Conservation (phyloP, 2,113 vertebrate genomes). For the Callospermophilus lateralis region DNA sequence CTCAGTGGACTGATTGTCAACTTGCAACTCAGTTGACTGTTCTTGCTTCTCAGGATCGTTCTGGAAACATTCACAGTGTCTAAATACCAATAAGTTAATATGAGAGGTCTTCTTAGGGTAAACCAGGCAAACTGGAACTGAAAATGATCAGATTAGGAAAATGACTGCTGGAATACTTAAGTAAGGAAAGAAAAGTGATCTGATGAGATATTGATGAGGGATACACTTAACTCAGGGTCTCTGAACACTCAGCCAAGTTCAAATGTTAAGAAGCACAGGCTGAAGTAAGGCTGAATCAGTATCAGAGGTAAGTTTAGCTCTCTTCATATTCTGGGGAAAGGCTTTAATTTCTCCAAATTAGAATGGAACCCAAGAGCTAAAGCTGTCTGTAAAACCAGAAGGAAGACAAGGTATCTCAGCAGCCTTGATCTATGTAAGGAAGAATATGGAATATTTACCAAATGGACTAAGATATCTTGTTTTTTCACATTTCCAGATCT, state of each 20-base stretch:
- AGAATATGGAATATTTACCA: not conserved
- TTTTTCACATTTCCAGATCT: not conserved
- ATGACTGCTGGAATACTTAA: not conserved
- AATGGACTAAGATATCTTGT: not conserved
- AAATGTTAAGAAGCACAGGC: not conserved
- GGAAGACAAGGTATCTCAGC: not conserved
- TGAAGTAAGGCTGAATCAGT: not conserved
- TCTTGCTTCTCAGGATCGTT: not conserved
- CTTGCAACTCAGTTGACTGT: not conserved
- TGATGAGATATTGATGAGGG: not conserved
- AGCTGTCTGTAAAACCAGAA: not conserved
- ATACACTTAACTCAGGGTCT: not conserved
- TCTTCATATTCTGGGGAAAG: not conserved
- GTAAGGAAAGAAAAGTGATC: constrained; percentile 27
- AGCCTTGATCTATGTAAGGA: not conserved
- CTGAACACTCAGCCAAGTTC: not conserved
- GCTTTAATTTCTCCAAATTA: not conserved
- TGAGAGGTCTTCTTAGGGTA: not conserved
- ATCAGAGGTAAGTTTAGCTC: not conserved
- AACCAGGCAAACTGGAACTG: not conserved
- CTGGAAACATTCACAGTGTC: not conserved
- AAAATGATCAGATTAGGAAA: not conserved
- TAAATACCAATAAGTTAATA: not conserved
- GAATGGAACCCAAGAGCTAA: not conserved
- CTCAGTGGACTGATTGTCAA: not conserved